Evolutionary conservation across 2,888 invertebrate genomes (phyloP), one percentile per base, ranked within the genome.

Genomic region (Drosophila prostipennis): DNA sequence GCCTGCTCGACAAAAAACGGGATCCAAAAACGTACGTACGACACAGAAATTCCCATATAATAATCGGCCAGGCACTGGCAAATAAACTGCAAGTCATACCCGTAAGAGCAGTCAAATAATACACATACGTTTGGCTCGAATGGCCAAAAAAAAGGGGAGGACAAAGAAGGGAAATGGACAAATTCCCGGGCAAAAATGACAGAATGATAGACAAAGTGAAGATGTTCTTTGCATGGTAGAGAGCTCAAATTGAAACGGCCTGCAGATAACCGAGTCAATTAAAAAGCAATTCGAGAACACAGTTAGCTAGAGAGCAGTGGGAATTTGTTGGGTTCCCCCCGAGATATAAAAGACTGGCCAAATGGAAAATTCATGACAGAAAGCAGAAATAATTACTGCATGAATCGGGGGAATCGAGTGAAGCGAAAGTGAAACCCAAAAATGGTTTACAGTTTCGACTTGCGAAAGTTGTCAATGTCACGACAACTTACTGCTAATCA

Each of bases 81-180:
- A 60, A 83, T 63, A 80, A 80, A 80, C 49, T 74, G 84, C 87
- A 88, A 88, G 84, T 81, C 89, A 86, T 48, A 43, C 13, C 2
- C 23, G 11, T 46, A 23, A 16, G 48, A 56, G 56, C 53, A 58
- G 42, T n/a, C 54, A 74, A 51, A 51, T 39, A 75, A 14, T 56
- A 39, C 34, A 48, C 46, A 26, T 13, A 37, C 34, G 19, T 23
- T 32, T 1, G 1, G 6, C 37, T 29, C 19, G 19, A 1, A 19
- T 19, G 19, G 19, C 19, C 19, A 19, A 19, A 19, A 19, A 19
- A 19, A 19, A 19, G 19, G 19, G 19, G 19, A 34, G 13, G 11
- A 7, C 29, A 23, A 40, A 48, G 16, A 8, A 2, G 14, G 16
- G 11, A 6, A 42, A 56, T 32, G 36, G 4, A 26, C 36, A 29